Conservation (phyloP, 1,140 invertebrate genomes). For the Meloidogyne hapla region DNA sequence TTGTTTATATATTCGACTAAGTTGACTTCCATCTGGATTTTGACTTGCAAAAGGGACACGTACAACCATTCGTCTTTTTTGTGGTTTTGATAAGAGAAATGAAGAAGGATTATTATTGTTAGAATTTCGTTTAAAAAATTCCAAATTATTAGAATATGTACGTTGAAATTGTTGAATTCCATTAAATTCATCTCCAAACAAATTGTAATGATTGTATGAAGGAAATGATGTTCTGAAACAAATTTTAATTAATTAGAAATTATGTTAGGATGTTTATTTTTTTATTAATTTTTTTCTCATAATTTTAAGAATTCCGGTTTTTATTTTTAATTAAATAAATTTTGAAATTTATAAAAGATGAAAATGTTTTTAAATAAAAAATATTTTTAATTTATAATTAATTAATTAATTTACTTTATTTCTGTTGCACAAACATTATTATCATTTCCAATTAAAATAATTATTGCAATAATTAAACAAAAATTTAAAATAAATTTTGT, state of each 20-base stretch:
- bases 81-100: background rate
- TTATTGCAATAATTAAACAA: constrained; percentile 1
- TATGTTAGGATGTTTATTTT: no score
- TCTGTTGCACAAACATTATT: background rate
- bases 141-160: background rate
- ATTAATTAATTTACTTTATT: background rate
- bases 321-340: no score
- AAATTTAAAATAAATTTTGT: background rate
- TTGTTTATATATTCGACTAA: constrained; percentile 16
- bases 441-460: background rate
- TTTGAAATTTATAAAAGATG: no score
- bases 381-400: no score
- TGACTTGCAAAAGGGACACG: constrained; percentile 47
- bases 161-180: background rate
- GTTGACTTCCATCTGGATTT: constrained; percentile 41
- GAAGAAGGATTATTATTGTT: background rate
- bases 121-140: background rate
- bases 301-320: no score
- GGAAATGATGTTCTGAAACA: constrained; percentile 1
- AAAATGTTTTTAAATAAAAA: no score
- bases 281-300: no score
- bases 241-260: background rate
- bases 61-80: constrained; percentile 43
- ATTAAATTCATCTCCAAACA: constrained; percentile 1
- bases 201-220: background rate